Evolutionary conservation across 2,113 vertebrate genomes (phyloP).

Genomic region (Nerophis ophidion): DNA sequence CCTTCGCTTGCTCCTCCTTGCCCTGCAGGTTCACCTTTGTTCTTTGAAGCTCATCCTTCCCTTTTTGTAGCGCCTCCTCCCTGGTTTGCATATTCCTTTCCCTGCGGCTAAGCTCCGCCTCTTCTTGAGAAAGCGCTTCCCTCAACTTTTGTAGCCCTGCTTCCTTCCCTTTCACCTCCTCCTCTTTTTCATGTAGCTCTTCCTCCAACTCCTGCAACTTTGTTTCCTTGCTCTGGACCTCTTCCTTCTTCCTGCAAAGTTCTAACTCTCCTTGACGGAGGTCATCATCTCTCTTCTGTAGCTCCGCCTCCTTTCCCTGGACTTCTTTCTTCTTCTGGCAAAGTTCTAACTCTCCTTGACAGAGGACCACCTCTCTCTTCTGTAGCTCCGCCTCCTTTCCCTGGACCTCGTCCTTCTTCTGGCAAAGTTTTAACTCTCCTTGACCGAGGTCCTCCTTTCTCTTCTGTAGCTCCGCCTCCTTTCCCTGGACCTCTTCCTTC

Average conservation of each 20-base stretch:
- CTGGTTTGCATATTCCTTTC: neutral
- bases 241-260: neutral
- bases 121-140: neutral
- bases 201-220: neutral
- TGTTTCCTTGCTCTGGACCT: neutral
- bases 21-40: neutral
- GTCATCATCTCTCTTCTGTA: neutral
- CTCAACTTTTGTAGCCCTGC: neutral
- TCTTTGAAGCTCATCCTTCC: neutral
- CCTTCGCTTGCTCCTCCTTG: neutral
- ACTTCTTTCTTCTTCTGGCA: no score
- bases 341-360: neutral
- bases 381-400: neutral
- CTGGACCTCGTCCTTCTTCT: neutral
- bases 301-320: neutral
- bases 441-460: neutral
- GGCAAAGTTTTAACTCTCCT: neutral
- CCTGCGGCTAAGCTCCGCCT: neutral
- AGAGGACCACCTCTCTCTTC: neutral
- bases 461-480: neutral
- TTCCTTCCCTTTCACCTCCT: neutral
- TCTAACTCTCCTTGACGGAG: neutral
- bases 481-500: neutral
- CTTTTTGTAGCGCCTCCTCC: neutral
- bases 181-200: neutral